Evolutionary conservation across 1,140 invertebrate genomes (phyloP).

Genomic region (Oppia nitens): DNA sequence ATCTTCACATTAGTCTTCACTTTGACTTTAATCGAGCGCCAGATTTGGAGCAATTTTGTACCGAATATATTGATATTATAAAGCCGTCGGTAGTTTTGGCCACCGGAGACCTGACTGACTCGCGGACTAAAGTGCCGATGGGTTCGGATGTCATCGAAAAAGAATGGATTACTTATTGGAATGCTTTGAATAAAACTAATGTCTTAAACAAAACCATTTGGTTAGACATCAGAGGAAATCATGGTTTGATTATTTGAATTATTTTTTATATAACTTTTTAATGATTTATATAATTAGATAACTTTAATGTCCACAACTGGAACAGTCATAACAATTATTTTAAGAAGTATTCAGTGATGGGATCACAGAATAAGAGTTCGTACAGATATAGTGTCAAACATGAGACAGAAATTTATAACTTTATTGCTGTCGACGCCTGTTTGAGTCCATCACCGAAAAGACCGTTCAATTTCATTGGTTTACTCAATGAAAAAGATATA

Average conservation of each 20-base stretch:
- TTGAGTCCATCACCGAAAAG: conserved; percentile 62
- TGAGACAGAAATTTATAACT: conserved; percentile 44
- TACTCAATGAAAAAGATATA: conserved; percentile 35
- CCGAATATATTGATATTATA: conserved; percentile 49
- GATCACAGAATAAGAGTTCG: conserved; percentile 44
- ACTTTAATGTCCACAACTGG: conserved; percentile 52
- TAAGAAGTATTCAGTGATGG: conserved; percentile 62
- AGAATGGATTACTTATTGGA: conserved; percentile 66
- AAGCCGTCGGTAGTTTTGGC: conserved; percentile 62
- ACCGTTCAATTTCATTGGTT: conserved; percentile 84
- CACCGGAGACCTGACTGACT: conserved; percentile 74
- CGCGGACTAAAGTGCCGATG: conserved; percentile 54
- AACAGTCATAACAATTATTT: conserved; percentile 11
- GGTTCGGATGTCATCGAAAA: conserved; percentile 61
- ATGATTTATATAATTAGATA: conserved; percentile 42
- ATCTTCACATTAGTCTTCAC: conserved; percentile 76
- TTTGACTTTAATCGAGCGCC: conserved; percentile 50
- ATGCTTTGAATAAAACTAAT: conserved; percentile 41
- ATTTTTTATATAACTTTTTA: conserved; percentile 5
- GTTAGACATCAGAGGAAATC: conserved; percentile 85
- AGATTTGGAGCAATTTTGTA: conserved; percentile 63
- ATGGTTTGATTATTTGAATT: conserved; percentile 43
- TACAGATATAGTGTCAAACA: conserved; percentile 49
- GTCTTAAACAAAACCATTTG: conserved; percentile 52
- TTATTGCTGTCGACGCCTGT: conserved; percentile 75